A percentile compares a stretch with the other conserved stretches of the same genome.
These are phyloP conservation scores for rabbit (Oryctolagus cuniculus) DNA, from an alignment of 2,113 vertebrate genomes.

Conservation along the genomic window mOryCun1.1 NC_091443.1:14763001-14763500, in stretches of 20 bases:
- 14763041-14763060: neutral
- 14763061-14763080: neutral
- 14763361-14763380: neutral
- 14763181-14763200: rapidly evolving
- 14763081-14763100: neutral
- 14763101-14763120: neutral
- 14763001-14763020: neutral
- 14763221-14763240: neutral
- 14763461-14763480: neutral
- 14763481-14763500: neutral
- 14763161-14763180: neutral
- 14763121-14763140: neutral
- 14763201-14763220: neutral
- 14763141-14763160: neutral
- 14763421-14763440: too few relatives aligned
- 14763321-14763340: neutral
- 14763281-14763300: neutral
- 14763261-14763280: neutral
- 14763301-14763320: too few relatives aligned
- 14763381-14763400: too few relatives aligned
- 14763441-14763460: neutral
- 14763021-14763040: neutral
- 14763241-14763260: neutral
- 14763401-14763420: too few relatives aligned
- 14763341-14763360: neutral